Percentiles rank a stretch among this genome's conserved stretches.
Conservation (phyloP, 1,140 invertebrate species). For the Triops cancriformis region DNA sequence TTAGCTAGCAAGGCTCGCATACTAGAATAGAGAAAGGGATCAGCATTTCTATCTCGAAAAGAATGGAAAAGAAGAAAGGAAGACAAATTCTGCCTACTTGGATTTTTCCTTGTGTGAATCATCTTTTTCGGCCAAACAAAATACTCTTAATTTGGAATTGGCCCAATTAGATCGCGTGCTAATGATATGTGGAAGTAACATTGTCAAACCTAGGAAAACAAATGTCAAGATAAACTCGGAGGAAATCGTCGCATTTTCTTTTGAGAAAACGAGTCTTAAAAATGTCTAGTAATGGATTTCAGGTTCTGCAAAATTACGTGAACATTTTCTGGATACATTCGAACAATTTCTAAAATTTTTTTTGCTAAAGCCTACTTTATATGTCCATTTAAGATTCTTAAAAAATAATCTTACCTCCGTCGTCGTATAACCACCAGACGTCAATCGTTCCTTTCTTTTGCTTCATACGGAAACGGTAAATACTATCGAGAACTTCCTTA, state of each 20-base stretch:
- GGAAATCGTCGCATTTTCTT: neutral
- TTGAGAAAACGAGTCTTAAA: conserved; percentile 28
- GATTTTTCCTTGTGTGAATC: conserved; percentile 46
- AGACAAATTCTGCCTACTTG: conserved; percentile 36
- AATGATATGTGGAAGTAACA: conserved; percentile 51
- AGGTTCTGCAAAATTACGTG: too few species aligned
- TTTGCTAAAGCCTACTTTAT: too few species aligned
- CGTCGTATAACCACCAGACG: conserved; percentile 58
- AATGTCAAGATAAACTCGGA: neutral
- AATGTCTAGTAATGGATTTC: conserved; percentile 28
- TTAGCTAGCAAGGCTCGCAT: conserved; percentile 51
- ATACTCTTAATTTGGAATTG: conserved; percentile 49
- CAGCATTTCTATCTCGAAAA: neutral
- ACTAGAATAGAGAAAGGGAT: conserved; percentile 33
- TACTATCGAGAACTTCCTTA: conserved; percentile 35
- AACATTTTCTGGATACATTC: too few species aligned
- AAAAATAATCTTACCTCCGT: conserved; percentile 41
- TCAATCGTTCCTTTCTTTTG: conserved; percentile 52
- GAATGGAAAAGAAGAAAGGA: neutral
- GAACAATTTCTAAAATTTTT: too few species aligned
- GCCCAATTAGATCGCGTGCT: conserved; percentile 44
- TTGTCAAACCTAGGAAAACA: conserved; percentile 42
- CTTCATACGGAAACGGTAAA: conserved; percentile 54
- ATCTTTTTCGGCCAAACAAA: conserved; percentile 46
- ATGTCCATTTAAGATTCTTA: too few species aligned